phyloP scores from a whole-genome alignment of 2,113 vertebrate genomes.

The Hipposideros armiger region DNA sequence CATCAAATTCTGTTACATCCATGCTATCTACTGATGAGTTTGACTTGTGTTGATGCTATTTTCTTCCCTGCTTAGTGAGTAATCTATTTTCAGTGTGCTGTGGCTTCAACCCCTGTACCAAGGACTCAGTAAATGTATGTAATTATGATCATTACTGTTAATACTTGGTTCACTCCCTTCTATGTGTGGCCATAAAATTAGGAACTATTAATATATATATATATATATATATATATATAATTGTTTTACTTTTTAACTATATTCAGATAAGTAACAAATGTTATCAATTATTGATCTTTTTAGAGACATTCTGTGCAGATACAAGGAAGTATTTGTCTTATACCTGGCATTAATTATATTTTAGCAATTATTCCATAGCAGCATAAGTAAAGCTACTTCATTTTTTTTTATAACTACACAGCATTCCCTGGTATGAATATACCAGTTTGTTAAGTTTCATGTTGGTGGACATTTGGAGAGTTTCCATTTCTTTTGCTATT shows the following conservation, averaged over 20 bases:
- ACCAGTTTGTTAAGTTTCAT: neutral
- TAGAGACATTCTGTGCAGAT: neutral
- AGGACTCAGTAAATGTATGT: slow-evolving; percentile 21
- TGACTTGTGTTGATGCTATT: neutral
- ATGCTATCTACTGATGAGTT: neutral
- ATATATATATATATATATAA: neutral
- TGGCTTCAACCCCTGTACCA: neutral
- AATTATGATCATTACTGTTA: neutral
- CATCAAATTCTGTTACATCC: neutral
- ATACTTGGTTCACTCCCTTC: neutral
- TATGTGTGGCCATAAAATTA: slow-evolving; percentile 10
- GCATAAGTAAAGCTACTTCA: neutral
- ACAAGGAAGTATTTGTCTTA: neutral
- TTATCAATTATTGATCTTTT: neutral
- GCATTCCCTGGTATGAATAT: neutral
- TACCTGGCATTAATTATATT: neutral
- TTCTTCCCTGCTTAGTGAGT: neutral
- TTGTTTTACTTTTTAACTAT: slow-evolving; percentile 60
- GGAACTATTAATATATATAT: neutral
- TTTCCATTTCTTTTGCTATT: slow-evolving; percentile 35
- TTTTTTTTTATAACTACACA: neutral
- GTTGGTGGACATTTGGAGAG: neutral
- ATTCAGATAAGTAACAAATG: neutral
- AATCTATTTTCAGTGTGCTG: neutral
- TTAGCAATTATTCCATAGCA: neutral